A percentile compares a stretch with the other conserved stretches of the same genome.
These are phyloP conservation scores for Capromys pilorides DNA, from an alignment of 2,797 vertebrate species.

Conservation along the genomic window DNA sequence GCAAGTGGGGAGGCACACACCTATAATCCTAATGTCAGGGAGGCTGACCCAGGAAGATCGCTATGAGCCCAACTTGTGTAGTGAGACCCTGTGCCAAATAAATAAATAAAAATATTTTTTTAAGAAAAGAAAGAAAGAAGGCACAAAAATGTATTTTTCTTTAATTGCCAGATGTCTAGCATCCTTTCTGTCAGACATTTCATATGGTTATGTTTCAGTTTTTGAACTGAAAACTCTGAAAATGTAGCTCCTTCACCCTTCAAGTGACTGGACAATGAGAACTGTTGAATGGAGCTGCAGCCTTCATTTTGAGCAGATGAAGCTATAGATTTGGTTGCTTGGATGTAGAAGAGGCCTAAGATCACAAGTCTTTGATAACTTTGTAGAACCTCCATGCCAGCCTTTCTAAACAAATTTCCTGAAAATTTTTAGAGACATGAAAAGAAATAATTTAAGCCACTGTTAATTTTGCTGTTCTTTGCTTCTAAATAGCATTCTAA, in stretches of 20 bases:
- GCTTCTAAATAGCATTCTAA: not conserved
- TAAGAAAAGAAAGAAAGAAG: not conserved
- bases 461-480: not conserved
- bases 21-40: no score
- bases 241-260: not conserved
- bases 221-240: constrained; percentile 23
- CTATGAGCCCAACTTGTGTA: no score
- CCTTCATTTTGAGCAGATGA: not conserved
- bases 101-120: no score
- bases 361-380: not conserved
- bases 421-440: not conserved
- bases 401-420: not conserved
- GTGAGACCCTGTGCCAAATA: no score
- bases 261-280: not conserved
- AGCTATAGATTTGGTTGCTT: not conserved
- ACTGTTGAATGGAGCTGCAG: not conserved
- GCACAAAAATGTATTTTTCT: not conserved
- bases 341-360: not conserved
- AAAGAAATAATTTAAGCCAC: not conserved
- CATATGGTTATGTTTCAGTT: not conserved
- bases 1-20: no score
- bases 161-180: not conserved
- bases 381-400: not conserved
- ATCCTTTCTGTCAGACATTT: not conserved
- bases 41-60: no score